Evolutionary conservation across 2,113 vertebrate species (phyloP).

Genomic region (Alexandromys fortis): DNA sequence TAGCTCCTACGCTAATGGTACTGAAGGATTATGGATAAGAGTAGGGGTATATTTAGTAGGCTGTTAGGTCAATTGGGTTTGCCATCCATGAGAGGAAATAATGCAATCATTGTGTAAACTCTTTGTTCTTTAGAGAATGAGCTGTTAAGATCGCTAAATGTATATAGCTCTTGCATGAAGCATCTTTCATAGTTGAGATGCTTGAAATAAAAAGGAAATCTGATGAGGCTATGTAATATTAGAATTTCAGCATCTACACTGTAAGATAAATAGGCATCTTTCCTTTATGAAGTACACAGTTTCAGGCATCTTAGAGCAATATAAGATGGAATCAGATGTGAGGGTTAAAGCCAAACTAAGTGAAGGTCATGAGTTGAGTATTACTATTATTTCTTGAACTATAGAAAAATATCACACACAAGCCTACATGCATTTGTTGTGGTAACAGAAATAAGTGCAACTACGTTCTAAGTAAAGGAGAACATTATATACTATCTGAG

Average conservation of each 20-base stretch:
- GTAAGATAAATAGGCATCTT: background rate
- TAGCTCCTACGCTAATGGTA: background rate
- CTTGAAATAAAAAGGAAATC: background rate
- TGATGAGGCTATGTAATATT: background rate
- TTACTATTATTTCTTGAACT: background rate
- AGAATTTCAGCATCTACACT: background rate
- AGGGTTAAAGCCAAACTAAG: background rate
- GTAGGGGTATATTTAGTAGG: background rate
- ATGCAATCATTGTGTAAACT: background rate
- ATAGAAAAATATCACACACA: background rate
- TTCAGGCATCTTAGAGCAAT: background rate
- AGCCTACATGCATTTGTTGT: background rate
- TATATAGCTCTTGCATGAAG: background rate
- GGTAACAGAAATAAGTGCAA: background rate
- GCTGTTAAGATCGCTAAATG: background rate
- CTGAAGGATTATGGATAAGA: background rate
- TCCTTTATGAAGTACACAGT: background rate
- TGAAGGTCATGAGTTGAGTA: background rate
- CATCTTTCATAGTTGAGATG: background rate
- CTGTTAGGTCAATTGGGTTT: background rate
- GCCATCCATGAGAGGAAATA: background rate
- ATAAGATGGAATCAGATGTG: background rate
- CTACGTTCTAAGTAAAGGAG: background rate
- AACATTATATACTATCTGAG: background rate
- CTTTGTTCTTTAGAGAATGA: background rate